Evolutionary conservation across 2,113 vertebrate species (phyloP).

Genomic region (Bambusicola thoracicus): DNA sequence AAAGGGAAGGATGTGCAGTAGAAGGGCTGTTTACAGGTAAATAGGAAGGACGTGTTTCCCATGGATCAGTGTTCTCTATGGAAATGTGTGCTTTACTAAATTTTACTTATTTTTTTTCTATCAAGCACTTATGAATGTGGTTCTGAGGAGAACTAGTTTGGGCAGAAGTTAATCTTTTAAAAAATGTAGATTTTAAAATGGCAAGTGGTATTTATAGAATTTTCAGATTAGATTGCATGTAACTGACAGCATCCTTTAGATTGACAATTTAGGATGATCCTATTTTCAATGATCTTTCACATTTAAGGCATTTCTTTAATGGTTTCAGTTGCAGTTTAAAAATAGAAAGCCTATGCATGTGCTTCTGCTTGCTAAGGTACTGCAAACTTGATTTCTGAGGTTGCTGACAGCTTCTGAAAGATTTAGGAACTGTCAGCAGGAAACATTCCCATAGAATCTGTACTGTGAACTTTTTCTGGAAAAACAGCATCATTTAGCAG

Average conservation of each 20-base stretch:
- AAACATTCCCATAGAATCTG: conserved; percentile 74
- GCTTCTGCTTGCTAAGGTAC: conserved; percentile 72
- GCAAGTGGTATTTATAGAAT: conserved; percentile 67
- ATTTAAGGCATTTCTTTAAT: conserved; percentile 70
- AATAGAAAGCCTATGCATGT: conserved; percentile 72
- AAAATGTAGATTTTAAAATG: conserved; percentile 64
- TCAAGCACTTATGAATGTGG: conserved; percentile 23
- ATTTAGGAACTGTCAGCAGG: conserved; percentile 81
- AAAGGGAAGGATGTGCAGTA: neutral
- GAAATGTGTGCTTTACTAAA: conserved; percentile 21
- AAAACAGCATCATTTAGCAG: conserved; percentile 75
- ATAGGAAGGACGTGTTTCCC: neutral
- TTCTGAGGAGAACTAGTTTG: conserved; percentile 60
- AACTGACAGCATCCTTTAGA: conserved; percentile 71
- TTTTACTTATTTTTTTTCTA: conserved; percentile 9
- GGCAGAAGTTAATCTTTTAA: conserved; percentile 67
- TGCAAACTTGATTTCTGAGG: conserved; percentile 81
- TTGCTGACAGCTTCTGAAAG: conserved; percentile 82
- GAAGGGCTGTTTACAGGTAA: neutral
- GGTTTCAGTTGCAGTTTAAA: conserved; percentile 75
- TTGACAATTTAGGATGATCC: conserved; percentile 73
- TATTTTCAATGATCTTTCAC: conserved; percentile 72
- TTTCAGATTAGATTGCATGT: conserved; percentile 58
- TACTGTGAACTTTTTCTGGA: conserved; percentile 66
- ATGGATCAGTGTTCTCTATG: neutral